phyloP scores from a whole-genome alignment of 2,113 vertebrate genomes.

The Panthera leo region DNA sequence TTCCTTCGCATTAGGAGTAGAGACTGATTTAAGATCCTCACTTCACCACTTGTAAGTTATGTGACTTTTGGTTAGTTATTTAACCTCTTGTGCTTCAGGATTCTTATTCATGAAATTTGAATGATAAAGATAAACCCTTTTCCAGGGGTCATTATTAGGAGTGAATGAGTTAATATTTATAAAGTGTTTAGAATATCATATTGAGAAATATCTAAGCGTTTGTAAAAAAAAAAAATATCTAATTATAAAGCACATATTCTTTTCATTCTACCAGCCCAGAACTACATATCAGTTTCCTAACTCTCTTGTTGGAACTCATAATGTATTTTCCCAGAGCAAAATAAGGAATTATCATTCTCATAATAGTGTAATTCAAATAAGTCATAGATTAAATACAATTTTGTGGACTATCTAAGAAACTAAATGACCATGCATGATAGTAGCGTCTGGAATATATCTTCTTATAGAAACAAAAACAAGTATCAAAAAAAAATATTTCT shows the following conservation, averaged over 20 bases:
- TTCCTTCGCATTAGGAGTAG: neutral
- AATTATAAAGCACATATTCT: conserved; percentile 1
- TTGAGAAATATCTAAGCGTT: neutral
- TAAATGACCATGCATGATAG: neutral
- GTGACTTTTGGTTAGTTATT: neutral
- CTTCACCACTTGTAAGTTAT: neutral
- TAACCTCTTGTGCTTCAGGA: neutral
- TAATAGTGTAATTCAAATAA: conserved; percentile 22
- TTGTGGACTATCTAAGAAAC: neutral
- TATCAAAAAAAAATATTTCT: neutral
- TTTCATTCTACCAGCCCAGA: neutral
- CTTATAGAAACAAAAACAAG: neutral
- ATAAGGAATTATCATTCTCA: conserved; percentile 18
- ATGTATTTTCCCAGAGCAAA: conserved; percentile 20
- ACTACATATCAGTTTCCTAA: neutral
- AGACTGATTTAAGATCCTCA: neutral
- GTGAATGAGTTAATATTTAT: neutral
- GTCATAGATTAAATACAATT: neutral
- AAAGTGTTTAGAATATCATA: neutral
- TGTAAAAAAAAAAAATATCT: neutral
- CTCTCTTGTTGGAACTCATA: neutral
- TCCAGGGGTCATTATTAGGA: neutral
- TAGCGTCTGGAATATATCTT: neutral
- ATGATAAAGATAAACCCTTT: neutral
- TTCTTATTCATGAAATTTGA: neutral